Conservation (phyloP, 2,797 vertebrate species). For the Bothrops alternatus region DNA sequence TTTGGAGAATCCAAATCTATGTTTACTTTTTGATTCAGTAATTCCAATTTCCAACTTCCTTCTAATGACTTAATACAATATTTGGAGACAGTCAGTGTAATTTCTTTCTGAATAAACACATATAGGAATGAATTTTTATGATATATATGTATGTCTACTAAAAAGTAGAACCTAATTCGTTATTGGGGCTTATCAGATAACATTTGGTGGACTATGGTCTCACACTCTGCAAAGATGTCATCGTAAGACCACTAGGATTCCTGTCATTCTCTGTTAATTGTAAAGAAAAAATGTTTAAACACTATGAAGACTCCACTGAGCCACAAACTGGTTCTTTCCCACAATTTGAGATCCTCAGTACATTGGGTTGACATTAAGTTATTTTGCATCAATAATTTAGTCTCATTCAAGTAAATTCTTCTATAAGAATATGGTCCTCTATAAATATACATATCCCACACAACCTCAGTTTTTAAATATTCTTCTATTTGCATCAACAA, state of each 20-base stretch:
- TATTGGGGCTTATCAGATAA: background rate
- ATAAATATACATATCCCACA: background rate
- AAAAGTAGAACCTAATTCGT: background rate
- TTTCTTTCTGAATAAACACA: background rate
- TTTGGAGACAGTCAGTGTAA: background rate
- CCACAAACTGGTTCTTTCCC: background rate
- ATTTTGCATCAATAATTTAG: background rate
- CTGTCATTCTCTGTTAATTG: background rate
- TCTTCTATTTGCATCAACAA: background rate
- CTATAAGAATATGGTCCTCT: background rate
- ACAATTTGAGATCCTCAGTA: background rate
- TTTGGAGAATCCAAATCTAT: background rate
- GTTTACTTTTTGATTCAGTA: background rate
- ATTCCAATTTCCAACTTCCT: background rate
- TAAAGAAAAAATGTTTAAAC: background rate
- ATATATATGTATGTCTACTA: background rate
- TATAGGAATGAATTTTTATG: background rate
- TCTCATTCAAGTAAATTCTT: background rate
- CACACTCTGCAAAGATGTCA: background rate
- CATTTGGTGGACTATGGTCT: background rate
- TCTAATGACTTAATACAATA: background rate
- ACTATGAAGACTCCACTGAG: background rate
- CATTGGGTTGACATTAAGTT: background rate
- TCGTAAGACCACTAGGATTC: background rate
- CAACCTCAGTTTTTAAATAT: background rate